These are phyloP conservation scores for Fragum fragum DNA, from an alignment of 2,888 invertebrate genomes.

Conservation along the genomic window DNA sequence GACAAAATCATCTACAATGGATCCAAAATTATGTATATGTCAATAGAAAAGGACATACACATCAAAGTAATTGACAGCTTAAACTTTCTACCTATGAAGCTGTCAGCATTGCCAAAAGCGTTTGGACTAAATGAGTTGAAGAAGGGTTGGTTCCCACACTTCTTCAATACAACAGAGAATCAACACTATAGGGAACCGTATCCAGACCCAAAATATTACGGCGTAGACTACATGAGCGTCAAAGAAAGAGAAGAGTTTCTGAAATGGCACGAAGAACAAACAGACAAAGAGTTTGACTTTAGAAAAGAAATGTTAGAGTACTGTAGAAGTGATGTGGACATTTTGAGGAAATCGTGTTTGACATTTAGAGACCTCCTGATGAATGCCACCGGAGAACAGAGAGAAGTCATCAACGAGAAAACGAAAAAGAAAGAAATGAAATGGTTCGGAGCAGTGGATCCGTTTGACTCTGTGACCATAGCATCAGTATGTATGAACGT, in stretches of 20 bases:
- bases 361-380: constrained; percentile 43
- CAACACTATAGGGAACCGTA: constrained; percentile 47
- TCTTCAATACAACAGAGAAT: constrained; percentile 58
- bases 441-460: constrained; percentile 44
- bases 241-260: constrained; percentile 45
- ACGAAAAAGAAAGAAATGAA: constrained; percentile 21
- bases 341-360: constrained; percentile 48
- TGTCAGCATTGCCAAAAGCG: constrained; percentile 50
- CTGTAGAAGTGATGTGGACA: constrained; percentile 57
- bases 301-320: constrained; percentile 55
- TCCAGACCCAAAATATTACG: constrained; percentile 32
- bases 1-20: constrained; percentile 48
- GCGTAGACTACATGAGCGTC: constrained; percentile 36
- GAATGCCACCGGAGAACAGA: constrained; percentile 21
- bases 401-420: background rate
- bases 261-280: constrained; percentile 33
- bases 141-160: constrained; percentile 38
- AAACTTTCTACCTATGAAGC: constrained; percentile 60
- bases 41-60: constrained; percentile 27
- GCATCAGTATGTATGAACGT: constrained; percentile 55
- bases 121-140: constrained; percentile 49
- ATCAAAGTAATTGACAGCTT: constrained; percentile 36
- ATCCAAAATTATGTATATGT: constrained; percentile 59
- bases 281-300: constrained; percentile 50
- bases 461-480: constrained; percentile 47